A percentile compares a stretch with the other conserved stretches of the same genome.
These are phyloP conservation scores for Drosophila mauritiana DNA, from an alignment of 1,140 invertebrate genomes.

Conservation along the genomic window DNA sequence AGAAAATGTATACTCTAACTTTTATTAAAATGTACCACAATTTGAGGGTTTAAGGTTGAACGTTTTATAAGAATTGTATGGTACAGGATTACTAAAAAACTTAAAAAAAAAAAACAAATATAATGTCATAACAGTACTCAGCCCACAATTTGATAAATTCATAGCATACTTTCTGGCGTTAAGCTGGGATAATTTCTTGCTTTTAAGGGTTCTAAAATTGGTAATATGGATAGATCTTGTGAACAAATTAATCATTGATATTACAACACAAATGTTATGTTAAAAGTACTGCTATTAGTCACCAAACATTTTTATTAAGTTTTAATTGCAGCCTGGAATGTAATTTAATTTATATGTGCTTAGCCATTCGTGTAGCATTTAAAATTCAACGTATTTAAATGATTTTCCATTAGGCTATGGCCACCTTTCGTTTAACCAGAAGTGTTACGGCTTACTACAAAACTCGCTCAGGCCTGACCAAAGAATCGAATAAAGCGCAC, in stretches of 20 bases:
- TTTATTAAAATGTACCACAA: neutral
- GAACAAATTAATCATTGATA: too few relatives aligned
- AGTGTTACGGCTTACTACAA: slow-evolving; percentile 4
- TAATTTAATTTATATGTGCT: neutral
- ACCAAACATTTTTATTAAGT: too few relatives aligned
- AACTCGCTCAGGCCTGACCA: slow-evolving; percentile 45
- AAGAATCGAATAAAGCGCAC: neutral
- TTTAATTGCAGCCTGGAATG: neutral
- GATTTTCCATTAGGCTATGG: slow-evolving; percentile 11
- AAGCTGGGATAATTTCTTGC: too few relatives aligned
- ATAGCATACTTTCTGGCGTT: neutral
- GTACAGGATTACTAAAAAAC: too few relatives aligned
- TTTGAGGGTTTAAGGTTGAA: too few relatives aligned
- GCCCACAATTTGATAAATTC: neutral
- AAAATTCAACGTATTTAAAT: slow-evolving; percentile 34
- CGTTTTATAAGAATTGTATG: too few relatives aligned
- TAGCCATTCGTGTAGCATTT: slow-evolving; percentile 8
- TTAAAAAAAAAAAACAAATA: too few relatives aligned
- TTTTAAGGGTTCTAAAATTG: too few relatives aligned
- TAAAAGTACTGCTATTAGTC: too few relatives aligned
- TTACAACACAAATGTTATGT: too few relatives aligned
- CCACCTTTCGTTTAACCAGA: slow-evolving; percentile 11
- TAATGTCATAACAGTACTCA: too few relatives aligned
- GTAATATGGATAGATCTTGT: too few relatives aligned
- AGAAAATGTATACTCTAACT: neutral